Evolutionary conservation across 2,113 vertebrate species (phyloP).

Genomic region (Thamnaconus septentrionalis): DNA sequence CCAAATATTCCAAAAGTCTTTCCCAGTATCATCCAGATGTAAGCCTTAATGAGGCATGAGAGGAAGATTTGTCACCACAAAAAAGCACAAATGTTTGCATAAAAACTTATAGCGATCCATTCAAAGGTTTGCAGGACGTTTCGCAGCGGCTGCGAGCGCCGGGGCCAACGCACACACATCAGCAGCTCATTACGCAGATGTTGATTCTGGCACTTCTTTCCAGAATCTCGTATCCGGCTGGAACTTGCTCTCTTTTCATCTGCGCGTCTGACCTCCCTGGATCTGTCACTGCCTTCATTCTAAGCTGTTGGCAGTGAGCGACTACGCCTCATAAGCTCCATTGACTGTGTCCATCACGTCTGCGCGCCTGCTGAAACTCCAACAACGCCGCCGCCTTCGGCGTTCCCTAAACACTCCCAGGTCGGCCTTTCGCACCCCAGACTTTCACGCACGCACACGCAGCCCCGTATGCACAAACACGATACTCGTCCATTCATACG

Average conservation of each 20-base stretch:
- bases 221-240: not conserved
- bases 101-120: not conserved
- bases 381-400: not conserved
- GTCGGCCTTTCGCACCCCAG: not conserved
- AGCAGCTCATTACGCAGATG: too few species aligned
- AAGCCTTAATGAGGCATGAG: too few species aligned
- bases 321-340: constrained; percentile 45
- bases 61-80: not conserved
- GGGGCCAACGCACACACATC: too few species aligned
- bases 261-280: constrained; percentile 31
- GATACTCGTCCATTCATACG: constrained; percentile 14
- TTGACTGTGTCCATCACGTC: constrained; percentile 58
- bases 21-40: too few species aligned
- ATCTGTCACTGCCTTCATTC: constrained; percentile 54
- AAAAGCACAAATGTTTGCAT: not conserved
- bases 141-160: not conserved
- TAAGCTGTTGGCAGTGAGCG: constrained; percentile 39
- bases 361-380: constrained; percentile 29
- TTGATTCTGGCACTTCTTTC: not conserved
- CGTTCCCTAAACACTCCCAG: not conserved
- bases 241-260: not conserved
- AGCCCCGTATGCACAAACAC: not conserved
- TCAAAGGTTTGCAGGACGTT: not conserved
- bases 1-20: too few species aligned
- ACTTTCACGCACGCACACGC: not conserved